Base-by-base conservation (phyloP, 1,140 invertebrate species). In the Drosophila albomicans region DNA sequence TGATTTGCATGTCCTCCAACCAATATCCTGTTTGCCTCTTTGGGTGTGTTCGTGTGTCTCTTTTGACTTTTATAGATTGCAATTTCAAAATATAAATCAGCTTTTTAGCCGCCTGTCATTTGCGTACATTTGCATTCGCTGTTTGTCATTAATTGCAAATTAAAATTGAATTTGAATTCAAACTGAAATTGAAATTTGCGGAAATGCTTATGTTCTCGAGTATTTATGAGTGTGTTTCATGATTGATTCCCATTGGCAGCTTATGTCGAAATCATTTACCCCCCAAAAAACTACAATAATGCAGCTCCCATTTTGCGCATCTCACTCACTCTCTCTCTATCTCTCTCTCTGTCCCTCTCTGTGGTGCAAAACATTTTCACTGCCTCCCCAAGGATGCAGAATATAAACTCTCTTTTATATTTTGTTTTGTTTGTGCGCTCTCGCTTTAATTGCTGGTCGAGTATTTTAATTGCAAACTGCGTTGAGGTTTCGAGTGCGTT, bases 381-480 rank as follows among this genome's bases (percentile, higher is more conserved):
- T 38, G 8, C 35, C 6, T 38, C 8, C 35, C 35, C 35, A 38
- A 38, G 35, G 35, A 38, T 38, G 8, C 35, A 38, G 35, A 7
- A 63, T 20, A 35, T 63, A 5, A n/a, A 25, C 16, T 51, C 41
- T 2, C 30, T 32, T 15, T 38, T 54, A 13, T 54, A 13, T 64
- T 62, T 67, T 67, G 35, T 45, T 62, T 46, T n/a, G 20, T 51
- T 32, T 32, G 56, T 6, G 20, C 38, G 59, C 46, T 70, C 61
- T 58, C 49, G 15, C 48, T 59, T 71, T 85, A 78, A 71, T 82
- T 86, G 78, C 69, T 75, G 69, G 79, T 54, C 52, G 82, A 78
- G 82, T 72, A 25, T 82, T 73, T 82, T 86, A 86, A 86, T 82
- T 87, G 82, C 74, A 87, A 25, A 73, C 84, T 66, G 51, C 76